phyloP scores from a whole-genome alignment of 2,888 invertebrate genomes.

The Yponomeuta malinellus region DNA sequence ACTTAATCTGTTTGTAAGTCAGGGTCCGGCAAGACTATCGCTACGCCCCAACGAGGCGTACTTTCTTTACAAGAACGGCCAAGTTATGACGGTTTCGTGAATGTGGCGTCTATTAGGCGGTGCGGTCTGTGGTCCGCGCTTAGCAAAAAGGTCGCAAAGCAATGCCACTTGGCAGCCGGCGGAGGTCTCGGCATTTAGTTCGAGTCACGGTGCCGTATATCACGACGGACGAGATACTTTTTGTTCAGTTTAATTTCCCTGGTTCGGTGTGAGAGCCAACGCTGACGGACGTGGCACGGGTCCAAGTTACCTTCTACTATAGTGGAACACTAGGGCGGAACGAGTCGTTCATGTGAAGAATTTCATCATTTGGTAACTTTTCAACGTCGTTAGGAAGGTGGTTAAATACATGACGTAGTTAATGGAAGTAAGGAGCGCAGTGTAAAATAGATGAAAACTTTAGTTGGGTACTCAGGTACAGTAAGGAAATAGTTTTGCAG shows the following conservation, averaged over 20 bases:
- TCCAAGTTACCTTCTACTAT: slow-evolving; percentile 46
- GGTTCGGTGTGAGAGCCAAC: slow-evolving; percentile 35
- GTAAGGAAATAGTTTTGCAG: no score
- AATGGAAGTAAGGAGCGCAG: no score
- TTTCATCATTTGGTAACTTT: slow-evolving; percentile 54
- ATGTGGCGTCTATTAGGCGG: background rate
- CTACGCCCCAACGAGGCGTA: no score
- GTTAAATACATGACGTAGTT: background rate
- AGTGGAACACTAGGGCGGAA: slow-evolving; percentile 34
- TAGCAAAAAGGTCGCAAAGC: slow-evolving; percentile 8
- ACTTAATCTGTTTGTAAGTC: no score
- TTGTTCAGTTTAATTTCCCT: slow-evolving; percentile 32
- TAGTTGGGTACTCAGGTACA: no score
- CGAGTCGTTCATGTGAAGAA: slow-evolving; percentile 36
- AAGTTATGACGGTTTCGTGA: background rate
- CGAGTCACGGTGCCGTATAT: slow-evolving; percentile 28
- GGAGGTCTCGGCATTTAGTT: slow-evolving; percentile 23
- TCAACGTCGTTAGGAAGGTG: background rate
- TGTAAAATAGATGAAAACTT: no score
- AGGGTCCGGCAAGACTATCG: no score
- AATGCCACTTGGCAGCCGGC: slow-evolving; percentile 16
- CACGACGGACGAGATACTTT: slow-evolving; percentile 30
- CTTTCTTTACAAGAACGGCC: no score
- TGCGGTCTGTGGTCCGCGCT: background rate
- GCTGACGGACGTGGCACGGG: slow-evolving; percentile 47